These are phyloP conservation scores for Muscidifurax raptorellus DNA, from an alignment of 1,140 invertebrate species.

Conservation along the genomic window DNA sequence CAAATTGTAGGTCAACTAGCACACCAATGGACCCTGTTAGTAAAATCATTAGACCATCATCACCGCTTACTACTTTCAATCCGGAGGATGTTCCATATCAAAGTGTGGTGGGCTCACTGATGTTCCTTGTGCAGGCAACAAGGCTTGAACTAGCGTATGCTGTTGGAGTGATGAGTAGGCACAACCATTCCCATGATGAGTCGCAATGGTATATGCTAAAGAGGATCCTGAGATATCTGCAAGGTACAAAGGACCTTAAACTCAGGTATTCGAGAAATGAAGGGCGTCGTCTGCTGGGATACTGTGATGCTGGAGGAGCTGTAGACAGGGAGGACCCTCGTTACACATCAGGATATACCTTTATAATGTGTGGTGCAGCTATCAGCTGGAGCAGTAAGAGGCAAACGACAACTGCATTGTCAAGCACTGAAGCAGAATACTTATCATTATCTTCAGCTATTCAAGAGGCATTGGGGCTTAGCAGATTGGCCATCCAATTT, in stretches of 20 bases:
- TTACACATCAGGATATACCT: neutral
- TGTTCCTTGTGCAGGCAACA: conserved; percentile 64
- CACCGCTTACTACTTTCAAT: neutral
- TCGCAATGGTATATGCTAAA: conserved; percentile 60
- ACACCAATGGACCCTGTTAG: neutral
- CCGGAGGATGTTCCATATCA: conserved; percentile 55
- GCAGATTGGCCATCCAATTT: neutral
- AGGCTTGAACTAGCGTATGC: conserved; percentile 69
- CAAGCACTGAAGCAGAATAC: conserved; percentile 27
- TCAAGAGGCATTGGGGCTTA: neutral
- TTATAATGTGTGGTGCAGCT: neutral
- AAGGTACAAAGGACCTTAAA: conserved; percentile 49
- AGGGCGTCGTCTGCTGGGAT: neutral
- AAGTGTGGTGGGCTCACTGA: conserved; percentile 63
- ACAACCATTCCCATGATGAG: conserved; percentile 50
- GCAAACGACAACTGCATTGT: conserved; percentile 12
- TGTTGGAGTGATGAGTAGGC: conserved; percentile 57
- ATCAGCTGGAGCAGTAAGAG: conserved; percentile 2
- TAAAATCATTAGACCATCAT: neutral
- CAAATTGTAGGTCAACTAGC: neutral
- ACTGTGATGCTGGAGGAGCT: conserved; percentile 24
- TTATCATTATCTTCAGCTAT: neutral
- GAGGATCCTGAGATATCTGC: conserved; percentile 61
- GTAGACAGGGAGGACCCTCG: neutral
- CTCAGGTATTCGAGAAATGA: conserved; percentile 37